Evolutionary conservation across 2,888 invertebrate species (phyloP).

Genomic region (Tubulanus polymorphus): DNA sequence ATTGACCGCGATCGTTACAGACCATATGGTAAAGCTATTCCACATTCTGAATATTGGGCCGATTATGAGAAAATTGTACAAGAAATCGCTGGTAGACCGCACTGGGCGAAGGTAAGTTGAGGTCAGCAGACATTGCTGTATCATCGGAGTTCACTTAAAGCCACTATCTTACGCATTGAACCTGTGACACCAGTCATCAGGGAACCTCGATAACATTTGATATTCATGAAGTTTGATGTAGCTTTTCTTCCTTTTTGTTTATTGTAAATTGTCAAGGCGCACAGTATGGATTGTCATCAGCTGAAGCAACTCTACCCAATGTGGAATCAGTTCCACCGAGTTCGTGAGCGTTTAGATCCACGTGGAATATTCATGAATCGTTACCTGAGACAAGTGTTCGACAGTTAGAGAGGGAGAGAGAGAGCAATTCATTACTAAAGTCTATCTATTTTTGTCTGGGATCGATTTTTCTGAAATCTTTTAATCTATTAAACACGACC

Average conservation of each 20-base stretch:
- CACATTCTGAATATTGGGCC: constrained; percentile 39
- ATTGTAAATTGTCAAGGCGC: constrained; percentile 39
- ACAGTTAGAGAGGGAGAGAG: no score
- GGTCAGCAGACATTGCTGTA: constrained; percentile 6
- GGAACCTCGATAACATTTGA: background rate
- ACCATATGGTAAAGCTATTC: constrained; percentile 43
- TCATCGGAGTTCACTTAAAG: background rate
- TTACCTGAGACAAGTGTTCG: constrained; percentile 39
- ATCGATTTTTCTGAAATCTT: no score
- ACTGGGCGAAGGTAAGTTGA: constrained; percentile 48
- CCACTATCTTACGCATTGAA: background rate
- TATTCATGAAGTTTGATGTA: background rate
- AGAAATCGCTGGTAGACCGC: constrained; percentile 47
- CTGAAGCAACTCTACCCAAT: constrained; percentile 40
- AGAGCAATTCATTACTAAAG: no score
- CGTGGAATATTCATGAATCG: constrained; percentile 43
- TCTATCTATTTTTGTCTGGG: no score
- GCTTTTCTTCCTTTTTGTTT: background rate
- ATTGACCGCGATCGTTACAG: constrained; percentile 29
- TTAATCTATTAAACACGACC: no score
- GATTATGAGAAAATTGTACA: constrained; percentile 41
- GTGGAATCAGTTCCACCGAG: constrained; percentile 38
- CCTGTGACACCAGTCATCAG: background rate
- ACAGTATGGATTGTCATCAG: constrained; percentile 28
- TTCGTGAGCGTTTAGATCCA: constrained; percentile 42